phyloP scores from a whole-genome alignment of 92 coral and sea anemone species.

The Actinernus sp. region DNA sequence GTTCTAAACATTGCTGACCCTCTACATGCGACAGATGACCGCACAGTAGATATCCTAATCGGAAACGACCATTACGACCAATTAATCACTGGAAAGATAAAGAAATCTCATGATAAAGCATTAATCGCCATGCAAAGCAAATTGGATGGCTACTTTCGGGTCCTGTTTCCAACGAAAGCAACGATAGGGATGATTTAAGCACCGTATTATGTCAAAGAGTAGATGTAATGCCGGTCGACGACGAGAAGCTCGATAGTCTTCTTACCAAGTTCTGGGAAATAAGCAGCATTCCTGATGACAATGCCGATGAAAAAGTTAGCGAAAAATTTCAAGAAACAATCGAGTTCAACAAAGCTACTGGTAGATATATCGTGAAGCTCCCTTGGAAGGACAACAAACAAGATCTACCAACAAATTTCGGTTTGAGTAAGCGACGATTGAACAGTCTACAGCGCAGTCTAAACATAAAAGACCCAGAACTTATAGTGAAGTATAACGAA shows the following conservation, averaged over 20 bases:
- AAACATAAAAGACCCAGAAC: constrained; percentile 22
- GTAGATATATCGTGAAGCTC: constrained; percentile 46
- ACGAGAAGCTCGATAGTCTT: constrained; percentile 15
- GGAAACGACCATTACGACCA: constrained; percentile 20
- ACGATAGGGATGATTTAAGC: constrained; percentile 11
- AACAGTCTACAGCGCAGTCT: constrained; percentile 31
- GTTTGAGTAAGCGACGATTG: constrained; percentile 13
- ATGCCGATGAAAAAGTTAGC: constrained; percentile 10
- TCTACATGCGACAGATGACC: constrained; percentile 5
- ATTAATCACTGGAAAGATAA: constrained; percentile 10
- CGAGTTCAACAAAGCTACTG: constrained; percentile 22
- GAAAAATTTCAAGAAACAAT: constrained; percentile 36
- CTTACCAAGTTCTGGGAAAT: constrained; percentile 54
- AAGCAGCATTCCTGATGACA: constrained; percentile 29
- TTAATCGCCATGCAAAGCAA: constrained; percentile 38
- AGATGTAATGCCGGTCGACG: constrained; percentile 15
- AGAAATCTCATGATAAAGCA: constrained; percentile 28
- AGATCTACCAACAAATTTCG: constrained; percentile 32
- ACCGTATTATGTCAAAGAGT: constrained; percentile 33
- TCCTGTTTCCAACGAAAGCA: constrained; percentile 21
- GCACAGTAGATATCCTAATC: constrained; percentile 6
- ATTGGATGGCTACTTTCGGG: constrained; percentile 51
- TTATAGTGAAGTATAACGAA: too few species aligned
- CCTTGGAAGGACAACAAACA: constrained; percentile 51
- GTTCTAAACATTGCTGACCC: constrained; percentile 7